Conservation (phyloP, 2,888 invertebrate species). For the Tanytarsus gracilentus region DNA sequence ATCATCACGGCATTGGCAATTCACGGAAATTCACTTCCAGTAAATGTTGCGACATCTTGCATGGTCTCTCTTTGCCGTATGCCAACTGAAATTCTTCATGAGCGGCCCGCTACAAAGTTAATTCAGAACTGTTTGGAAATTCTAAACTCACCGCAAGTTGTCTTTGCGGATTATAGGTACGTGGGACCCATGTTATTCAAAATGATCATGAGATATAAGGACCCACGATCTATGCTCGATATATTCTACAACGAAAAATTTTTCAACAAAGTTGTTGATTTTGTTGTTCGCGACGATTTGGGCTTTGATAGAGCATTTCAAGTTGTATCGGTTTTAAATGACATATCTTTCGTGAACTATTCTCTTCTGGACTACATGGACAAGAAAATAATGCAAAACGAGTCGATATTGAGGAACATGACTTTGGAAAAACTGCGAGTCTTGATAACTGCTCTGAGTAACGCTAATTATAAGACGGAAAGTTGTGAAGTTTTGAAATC, state of each 20-base stretch:
- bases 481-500: conserved; percentile 47
- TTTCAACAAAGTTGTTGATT: conserved; percentile 48
- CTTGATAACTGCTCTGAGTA: conserved; percentile 49
- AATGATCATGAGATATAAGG: conserved; percentile 44
- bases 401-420: conserved; percentile 40
- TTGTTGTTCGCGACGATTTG: conserved; percentile 46
- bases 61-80: conserved; percentile 46
- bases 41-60: conserved; percentile 48
- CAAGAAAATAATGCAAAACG: conserved; percentile 42
- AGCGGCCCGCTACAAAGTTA: conserved; percentile 45
- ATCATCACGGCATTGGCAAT: conserved; percentile 47
- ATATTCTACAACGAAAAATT: conserved; percentile 55
- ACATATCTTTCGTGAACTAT: conserved; percentile 52
- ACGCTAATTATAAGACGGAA: conserved; percentile 52
- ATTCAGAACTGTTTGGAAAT: conserved; percentile 48
- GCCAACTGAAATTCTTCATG: conserved; percentile 42
- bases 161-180: conserved; percentile 45
- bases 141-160: conserved; percentile 43
- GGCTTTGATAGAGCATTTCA: conserved; percentile 47
- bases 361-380: conserved; percentile 52
- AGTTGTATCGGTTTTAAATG: conserved; percentile 47
- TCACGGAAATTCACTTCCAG: conserved; percentile 43
- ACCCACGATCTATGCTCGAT: conserved; percentile 44
- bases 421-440: conserved; percentile 44
- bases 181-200: conserved; percentile 47